phyloP scores from a whole-genome alignment of 1,140 invertebrate genomes.

The Centruroides sculpturatus region DNA sequence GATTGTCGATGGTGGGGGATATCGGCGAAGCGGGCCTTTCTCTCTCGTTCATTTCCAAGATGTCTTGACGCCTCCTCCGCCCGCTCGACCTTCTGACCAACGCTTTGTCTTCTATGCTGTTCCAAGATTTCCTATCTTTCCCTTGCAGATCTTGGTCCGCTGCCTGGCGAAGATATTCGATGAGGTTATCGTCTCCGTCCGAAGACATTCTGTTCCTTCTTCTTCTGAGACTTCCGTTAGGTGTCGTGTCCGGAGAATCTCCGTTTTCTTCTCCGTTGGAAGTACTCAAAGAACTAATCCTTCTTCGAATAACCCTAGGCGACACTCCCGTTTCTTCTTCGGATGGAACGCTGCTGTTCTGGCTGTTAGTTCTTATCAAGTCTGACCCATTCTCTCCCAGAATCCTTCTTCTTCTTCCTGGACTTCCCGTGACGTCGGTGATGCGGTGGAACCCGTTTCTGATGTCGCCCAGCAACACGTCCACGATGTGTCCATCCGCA shows the following conservation, averaged over 20 bases:
- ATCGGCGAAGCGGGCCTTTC: constrained; percentile 55
- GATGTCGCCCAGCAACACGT: constrained; percentile 55
- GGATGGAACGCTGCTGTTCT: constrained; percentile 37
- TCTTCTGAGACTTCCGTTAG: constrained; percentile 67
- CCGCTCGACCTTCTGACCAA: constrained; percentile 64
- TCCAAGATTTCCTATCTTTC: constrained; percentile 72
- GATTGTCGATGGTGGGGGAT: constrained; percentile 34
- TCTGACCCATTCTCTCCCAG: constrained; percentile 2
- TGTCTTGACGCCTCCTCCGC: constrained; percentile 44
- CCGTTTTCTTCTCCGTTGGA: constrained; percentile 33
- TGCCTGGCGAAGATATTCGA: constrained; percentile 57
- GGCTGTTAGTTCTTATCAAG: constrained; percentile 17
- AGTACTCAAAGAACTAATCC: constrained; percentile 19
- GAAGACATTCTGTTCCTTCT: constrained; percentile 62
- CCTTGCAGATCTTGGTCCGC: constrained; percentile 51
- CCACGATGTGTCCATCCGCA: constrained; percentile 48
- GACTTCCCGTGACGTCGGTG: background rate
- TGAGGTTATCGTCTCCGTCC: constrained; percentile 63
- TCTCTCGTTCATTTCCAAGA: constrained; percentile 49
- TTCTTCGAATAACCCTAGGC: constrained; percentile 38
- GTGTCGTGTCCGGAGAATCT: constrained; percentile 57
- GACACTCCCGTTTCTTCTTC: constrained; percentile 30
- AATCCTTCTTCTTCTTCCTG: background rate
- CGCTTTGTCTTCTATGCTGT: constrained; percentile 48
- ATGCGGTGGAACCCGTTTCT: constrained; percentile 38